These are phyloP conservation scores for Trachelus tabidus DNA, from an alignment of 2,888 invertebrate species.

Conservation along the genomic window DNA sequence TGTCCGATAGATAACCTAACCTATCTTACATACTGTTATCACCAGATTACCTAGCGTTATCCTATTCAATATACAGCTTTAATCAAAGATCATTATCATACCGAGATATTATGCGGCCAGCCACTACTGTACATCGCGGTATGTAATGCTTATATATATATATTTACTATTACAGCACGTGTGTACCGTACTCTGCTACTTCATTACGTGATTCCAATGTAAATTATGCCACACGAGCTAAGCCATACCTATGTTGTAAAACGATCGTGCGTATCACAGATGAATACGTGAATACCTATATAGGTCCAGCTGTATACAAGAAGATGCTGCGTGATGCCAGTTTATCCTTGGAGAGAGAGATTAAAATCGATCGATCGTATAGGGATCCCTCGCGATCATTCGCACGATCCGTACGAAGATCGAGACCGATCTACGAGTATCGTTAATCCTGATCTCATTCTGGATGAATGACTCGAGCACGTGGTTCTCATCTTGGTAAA, in stretches of 20 bases:
- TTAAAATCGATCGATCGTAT: conserved; percentile 6
- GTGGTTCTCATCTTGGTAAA: background rate
- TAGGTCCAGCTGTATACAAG: background rate
- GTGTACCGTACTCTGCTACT: conserved; percentile 32
- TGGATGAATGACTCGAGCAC: background rate
- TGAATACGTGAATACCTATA: background rate
- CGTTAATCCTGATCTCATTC: background rate
- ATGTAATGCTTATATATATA: conserved; percentile 25
- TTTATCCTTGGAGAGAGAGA: background rate
- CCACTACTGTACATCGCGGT: conserved; percentile 20
- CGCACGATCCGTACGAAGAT: conserved; percentile 7
- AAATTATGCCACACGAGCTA: conserved; percentile 28
- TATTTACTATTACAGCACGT: conserved; percentile 35
- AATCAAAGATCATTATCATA: conserved; percentile 37
- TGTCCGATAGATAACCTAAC: background rate
- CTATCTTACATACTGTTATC: background rate
- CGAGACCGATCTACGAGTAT: background rate
- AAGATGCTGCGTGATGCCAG: background rate
- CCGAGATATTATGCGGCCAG: conserved; percentile 18
- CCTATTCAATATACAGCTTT: conserved; percentile 17
- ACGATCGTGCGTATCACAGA: background rate
- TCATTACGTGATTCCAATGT: conserved; percentile 33
- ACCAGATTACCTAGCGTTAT: background rate
- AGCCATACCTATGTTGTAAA: background rate
- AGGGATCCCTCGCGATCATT: conserved; percentile 4